phyloP scores from a whole-genome alignment of 23 tunicate genomes.

The Phallusia fumigata region DNA sequence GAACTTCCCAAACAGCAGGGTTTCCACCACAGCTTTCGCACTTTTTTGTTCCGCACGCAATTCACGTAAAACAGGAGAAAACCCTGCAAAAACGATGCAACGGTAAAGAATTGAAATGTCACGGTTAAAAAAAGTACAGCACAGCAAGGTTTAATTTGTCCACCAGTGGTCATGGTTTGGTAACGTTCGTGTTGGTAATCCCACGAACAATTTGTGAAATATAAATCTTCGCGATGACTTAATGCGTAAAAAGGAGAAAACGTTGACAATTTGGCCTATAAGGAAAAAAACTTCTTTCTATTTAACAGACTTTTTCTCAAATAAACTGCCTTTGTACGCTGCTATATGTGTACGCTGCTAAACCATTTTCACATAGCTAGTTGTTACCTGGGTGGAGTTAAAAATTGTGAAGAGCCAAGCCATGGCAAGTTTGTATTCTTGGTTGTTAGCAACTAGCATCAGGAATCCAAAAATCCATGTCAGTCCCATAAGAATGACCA shows the following conservation, averaged over 20 bases:
- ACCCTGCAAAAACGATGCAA: constrained; percentile 16
- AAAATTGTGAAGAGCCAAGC: constrained; percentile 7
- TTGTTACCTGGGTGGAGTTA: neutral
- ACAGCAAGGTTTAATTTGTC: too few species aligned
- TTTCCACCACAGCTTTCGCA: constrained; percentile 19
- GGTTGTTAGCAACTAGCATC: neutral
- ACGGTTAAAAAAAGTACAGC: too few species aligned
- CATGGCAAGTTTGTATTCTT: neutral
- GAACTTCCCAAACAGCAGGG: constrained; percentile 13
- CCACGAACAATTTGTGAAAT: too few species aligned
- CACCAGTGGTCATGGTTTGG: too few species aligned
- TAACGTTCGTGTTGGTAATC: too few species aligned
- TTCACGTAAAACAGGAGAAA: constrained; percentile 15
- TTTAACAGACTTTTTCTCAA: too few species aligned
- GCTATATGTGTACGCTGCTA: too few species aligned
- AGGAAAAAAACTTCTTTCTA: too few species aligned
- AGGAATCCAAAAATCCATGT: constrained; percentile 2
- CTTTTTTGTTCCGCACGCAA: constrained; percentile 23
- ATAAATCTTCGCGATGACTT: neutral
- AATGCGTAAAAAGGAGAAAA: neutral
- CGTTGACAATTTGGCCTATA: too few species aligned
- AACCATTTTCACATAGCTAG: neutral
- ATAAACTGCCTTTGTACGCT: too few species aligned
- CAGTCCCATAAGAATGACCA: constrained; percentile 1
- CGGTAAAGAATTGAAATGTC: neutral